Conservation (phyloP, 1,140 invertebrate genomes). For the Drosophila kepulauana region DNA sequence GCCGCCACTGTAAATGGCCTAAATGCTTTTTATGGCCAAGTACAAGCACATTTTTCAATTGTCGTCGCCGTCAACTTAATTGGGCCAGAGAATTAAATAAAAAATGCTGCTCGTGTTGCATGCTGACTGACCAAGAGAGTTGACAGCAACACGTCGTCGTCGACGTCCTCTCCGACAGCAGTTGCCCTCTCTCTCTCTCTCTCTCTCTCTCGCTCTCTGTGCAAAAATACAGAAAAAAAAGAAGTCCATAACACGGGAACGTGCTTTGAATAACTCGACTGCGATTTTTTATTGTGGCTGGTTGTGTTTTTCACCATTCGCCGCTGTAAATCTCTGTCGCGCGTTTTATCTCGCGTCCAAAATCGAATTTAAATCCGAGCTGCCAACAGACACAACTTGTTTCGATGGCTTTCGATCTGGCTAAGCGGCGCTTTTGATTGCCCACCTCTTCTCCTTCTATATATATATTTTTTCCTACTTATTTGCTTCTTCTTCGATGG, state of each 20-base stretch:
- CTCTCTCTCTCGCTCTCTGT: slow-evolving; percentile 6
- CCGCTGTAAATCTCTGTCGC: slow-evolving; percentile 53
- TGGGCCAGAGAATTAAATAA: slow-evolving; percentile 70
- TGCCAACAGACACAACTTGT: slow-evolving; percentile 64
- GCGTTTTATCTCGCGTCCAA: slow-evolving; percentile 72
- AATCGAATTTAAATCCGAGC: slow-evolving; percentile 80
- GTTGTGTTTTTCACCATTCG: slow-evolving; percentile 17
- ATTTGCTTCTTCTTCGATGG: background rate
- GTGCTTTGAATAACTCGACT: slow-evolving; percentile 74
- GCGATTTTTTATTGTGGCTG: slow-evolving; percentile 14
- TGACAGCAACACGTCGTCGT: slow-evolving; percentile 75
- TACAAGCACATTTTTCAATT: slow-evolving; percentile 64
- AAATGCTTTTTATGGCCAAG: slow-evolving; percentile 71
- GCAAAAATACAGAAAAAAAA: slow-evolving; percentile 25
- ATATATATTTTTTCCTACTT: no score
- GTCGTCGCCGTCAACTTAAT: slow-evolving; percentile 71
- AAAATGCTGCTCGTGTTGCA: slow-evolving; percentile 71
- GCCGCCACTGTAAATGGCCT: slow-evolving; percentile 45
- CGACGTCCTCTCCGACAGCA: slow-evolving; percentile 40
- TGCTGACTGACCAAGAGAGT: slow-evolving; percentile 49
- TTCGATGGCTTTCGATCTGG: slow-evolving; percentile 56
- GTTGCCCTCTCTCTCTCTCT: background rate
- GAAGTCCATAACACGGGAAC: slow-evolving; percentile 61
- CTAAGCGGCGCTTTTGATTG: slow-evolving; percentile 67
- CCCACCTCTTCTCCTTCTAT: slow-evolving; percentile 32